Evolutionary conservation across 2,113 vertebrate genomes (phyloP).

Genomic region (Albula goreensis): DNA sequence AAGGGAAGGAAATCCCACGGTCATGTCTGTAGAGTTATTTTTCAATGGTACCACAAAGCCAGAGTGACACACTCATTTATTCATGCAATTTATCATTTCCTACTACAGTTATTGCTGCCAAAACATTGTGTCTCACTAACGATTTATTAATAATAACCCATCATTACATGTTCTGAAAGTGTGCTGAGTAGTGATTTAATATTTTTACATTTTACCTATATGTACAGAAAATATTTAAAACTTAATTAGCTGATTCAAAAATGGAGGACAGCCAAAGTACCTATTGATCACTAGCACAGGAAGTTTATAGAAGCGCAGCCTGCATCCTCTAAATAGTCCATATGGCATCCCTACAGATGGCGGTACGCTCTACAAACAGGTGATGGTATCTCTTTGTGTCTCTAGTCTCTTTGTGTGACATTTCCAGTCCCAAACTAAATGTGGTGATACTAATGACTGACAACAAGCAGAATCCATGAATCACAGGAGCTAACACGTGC

Average conservation of each 20-base stretch:
- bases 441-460: neutral
- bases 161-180: no score
- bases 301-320: neutral
- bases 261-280: constrained; percentile 54
- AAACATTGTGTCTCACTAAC: no score
- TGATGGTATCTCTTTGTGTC: neutral
- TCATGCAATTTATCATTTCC: no score
- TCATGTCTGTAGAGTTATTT: no score
- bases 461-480: neutral
- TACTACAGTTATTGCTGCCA: no score
- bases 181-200: no score
- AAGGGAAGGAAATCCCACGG: no score
- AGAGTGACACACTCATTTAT: no score
- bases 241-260: constrained; percentile 49
- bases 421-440: neutral
- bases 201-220: neutral
- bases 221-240: constrained; percentile 39
- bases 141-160: no score
- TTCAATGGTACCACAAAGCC: no score
- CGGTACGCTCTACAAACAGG: neutral
- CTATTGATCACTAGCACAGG: constrained; percentile 50
- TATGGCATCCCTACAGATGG: neutral
- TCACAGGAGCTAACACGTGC: neutral
- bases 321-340: neutral
- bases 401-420: no score